These are phyloP conservation scores for Rhagonycha fulva DNA, from an alignment of 2,888 invertebrate species.

Conservation along the genomic window DNA sequence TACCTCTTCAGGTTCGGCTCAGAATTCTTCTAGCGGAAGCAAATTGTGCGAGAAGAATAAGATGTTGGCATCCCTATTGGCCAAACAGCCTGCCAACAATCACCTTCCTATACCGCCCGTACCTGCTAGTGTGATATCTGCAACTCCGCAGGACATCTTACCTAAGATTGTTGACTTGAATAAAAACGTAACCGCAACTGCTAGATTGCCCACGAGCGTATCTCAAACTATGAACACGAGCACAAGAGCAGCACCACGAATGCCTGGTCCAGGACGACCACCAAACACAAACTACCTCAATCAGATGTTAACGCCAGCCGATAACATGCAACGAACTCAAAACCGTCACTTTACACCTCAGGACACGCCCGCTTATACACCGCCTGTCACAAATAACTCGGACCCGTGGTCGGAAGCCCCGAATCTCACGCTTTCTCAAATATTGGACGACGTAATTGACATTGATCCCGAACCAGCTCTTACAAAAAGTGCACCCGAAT, in stretches of 20 bases:
- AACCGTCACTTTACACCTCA: conserved; percentile 32
- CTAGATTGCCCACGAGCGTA: conserved; percentile 32
- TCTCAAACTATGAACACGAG: conserved; percentile 30
- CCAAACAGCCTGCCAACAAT: conserved; percentile 68
- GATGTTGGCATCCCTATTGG: conserved; percentile 82
- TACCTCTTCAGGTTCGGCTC: conserved; percentile 49
- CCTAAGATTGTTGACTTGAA: conserved; percentile 54
- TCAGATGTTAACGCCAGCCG: conserved; percentile 48
- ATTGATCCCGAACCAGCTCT: conserved; percentile 70
- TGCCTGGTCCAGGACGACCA: conserved; percentile 45
- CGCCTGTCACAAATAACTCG: conserved; percentile 44
- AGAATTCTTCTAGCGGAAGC: conserved; percentile 55
- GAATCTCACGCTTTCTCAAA: conserved; percentile 78
- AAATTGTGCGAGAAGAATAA: conserved; percentile 81
- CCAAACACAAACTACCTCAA: conserved; percentile 52
- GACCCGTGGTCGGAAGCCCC: conserved; percentile 41
- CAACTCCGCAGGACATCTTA: conserved; percentile 73
- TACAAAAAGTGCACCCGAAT: conserved; percentile 44
- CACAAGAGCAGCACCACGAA: conserved; percentile 32
- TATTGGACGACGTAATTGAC: conserved; percentile 85
- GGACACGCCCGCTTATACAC: conserved; percentile 39
- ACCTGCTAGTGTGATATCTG: conserved; percentile 66
- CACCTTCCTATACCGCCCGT: conserved; percentile 68
- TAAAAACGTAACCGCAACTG: conserved; percentile 41
- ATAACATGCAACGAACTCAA: conserved; percentile 44